Conservation (phyloP, 2,797 vertebrate species). For the Acridotheres tristis region DNA sequence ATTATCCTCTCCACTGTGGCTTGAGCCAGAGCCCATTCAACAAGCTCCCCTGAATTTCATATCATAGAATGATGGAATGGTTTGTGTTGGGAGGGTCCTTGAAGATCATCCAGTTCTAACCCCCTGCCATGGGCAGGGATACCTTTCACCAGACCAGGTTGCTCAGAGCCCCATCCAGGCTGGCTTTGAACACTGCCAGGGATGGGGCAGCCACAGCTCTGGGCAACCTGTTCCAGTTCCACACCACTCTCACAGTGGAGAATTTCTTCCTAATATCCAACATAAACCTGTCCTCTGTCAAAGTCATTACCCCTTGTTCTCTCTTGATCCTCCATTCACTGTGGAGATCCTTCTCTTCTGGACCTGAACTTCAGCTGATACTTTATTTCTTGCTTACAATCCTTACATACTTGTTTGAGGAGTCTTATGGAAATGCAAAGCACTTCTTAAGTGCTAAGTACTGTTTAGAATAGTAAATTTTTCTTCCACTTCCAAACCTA, state of each 20-base stretch:
- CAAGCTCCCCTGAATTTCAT: neutral
- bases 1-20: neutral
- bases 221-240: accelerated
- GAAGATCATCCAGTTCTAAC: neutral
- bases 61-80: neutral
- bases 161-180: neutral
- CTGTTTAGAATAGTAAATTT: neutral
- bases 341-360: neutral
- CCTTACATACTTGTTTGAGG: neutral
- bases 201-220: neutral
- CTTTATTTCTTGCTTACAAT: neutral
- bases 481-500: neutral
- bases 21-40: neutral
- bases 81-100: neutral
- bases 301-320: neutral
- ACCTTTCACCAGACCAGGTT: neutral
- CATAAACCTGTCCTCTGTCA: neutral
- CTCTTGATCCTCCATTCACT: neutral
- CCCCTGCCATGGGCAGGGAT: too few species aligned
- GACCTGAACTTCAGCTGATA: neutral
- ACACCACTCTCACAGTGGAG: neutral
- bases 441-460: neutral
- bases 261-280: neutral
- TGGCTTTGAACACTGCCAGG: neutral
- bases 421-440: neutral